Conservation (phyloP, 2,113 vertebrate species). For the Campylomormyrus numenius region DNA sequence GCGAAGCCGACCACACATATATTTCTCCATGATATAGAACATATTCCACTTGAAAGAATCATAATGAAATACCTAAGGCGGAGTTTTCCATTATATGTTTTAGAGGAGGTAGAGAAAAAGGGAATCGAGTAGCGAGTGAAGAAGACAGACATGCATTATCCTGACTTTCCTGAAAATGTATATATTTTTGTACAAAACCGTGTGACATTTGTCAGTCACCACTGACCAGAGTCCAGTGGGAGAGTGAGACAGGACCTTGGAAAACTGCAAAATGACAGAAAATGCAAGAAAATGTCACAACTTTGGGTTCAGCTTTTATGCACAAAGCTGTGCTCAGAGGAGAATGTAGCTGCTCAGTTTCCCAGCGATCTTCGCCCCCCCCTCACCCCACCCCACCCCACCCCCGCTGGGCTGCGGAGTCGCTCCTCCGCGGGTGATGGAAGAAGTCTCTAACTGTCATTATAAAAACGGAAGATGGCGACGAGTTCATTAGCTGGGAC, state of each 20-base stretch:
- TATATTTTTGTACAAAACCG: neutral
- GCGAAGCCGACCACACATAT: neutral
- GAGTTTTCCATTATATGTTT: neutral
- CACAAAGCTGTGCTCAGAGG: slow-evolving; percentile 33
- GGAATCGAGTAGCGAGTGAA: neutral
- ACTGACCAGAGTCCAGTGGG: neutral
- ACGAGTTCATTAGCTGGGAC: neutral
- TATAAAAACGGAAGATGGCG: neutral
- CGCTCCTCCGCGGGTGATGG: slow-evolving; percentile 48
- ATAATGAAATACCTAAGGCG: neutral
- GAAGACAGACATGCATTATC: neutral
- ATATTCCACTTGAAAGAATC: neutral
- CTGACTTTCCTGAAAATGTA: neutral
- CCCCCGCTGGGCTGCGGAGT: slow-evolving; percentile 42
- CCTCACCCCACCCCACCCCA: slow-evolving; percentile 40
- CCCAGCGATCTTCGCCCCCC: slow-evolving; percentile 62
- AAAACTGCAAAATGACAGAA: too few species aligned
- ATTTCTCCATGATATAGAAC: neutral
- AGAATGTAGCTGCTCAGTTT: slow-evolving; percentile 62
- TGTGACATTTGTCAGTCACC: neutral
- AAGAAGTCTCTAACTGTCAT: neutral
- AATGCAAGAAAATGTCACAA: neutral
- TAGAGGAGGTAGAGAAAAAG: neutral
- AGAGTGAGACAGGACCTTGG: neutral
- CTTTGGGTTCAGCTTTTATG: neutral